phyloP scores from a whole-genome alignment of 2,113 vertebrate species.

The Hymenochirus boettgeri region DNA sequence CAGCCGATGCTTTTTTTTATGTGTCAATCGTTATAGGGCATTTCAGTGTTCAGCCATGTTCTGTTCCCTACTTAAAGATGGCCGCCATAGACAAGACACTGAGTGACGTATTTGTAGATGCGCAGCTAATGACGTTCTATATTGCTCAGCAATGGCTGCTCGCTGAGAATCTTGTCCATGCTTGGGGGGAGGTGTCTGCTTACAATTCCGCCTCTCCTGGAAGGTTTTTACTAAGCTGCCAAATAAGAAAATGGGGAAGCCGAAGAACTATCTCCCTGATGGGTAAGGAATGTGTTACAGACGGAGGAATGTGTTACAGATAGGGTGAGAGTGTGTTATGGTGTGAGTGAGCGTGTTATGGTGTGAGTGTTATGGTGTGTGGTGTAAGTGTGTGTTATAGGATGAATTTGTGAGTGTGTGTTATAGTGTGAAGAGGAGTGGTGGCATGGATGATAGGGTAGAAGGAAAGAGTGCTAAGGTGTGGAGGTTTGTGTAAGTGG shows the following conservation, averaged over 20 bases:
- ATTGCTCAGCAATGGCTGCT: background rate
- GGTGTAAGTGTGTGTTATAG: no score
- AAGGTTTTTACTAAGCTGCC: background rate
- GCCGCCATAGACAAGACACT: background rate
- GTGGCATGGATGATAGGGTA: no score
- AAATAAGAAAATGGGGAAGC: constrained; percentile 21
- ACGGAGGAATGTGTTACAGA: no score
- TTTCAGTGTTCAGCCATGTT: no score
- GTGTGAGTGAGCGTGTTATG: background rate
- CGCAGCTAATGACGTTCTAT: background rate
- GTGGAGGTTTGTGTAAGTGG: no score
- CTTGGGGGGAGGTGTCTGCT: background rate
- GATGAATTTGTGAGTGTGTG: no score
- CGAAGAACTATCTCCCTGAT: constrained; percentile 41
- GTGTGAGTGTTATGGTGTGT: no score
- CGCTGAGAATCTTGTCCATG: background rate
- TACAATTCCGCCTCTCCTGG: background rate
- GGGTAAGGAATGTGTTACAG: constrained; percentile 45
- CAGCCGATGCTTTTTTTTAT: no score
- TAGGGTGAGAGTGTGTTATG: background rate
- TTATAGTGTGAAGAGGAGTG: no score
- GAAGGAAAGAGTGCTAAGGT: no score
- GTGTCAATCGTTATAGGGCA: no score
- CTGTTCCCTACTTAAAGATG: no score
- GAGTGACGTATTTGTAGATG: background rate